Conservation (phyloP, 2,797 vertebrate species). For the Crossoptilon crossoptilon region DNA sequence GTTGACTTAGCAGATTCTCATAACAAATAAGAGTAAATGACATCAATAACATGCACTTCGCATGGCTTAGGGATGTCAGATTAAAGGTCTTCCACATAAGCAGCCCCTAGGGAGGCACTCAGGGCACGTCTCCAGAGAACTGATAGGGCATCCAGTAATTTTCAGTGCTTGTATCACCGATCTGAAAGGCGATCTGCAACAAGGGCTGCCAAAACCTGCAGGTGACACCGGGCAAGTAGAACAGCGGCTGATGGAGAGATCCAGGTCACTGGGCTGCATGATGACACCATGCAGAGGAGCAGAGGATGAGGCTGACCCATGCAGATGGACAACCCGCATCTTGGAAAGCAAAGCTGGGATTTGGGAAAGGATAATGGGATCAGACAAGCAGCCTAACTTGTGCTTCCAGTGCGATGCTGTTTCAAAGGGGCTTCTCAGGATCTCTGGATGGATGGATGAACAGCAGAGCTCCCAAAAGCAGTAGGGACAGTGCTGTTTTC, state of each 20-base stretch:
- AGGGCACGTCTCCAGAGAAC: not conserved
- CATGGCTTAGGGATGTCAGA: not conserved
- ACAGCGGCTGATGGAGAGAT: not conserved
- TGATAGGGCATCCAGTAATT: not conserved
- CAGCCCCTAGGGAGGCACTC: not conserved
- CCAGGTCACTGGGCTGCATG: not conserved
- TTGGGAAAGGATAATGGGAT: not conserved
- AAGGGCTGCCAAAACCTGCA: not conserved
- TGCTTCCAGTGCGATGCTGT: not conserved
- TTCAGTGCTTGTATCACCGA: not conserved
- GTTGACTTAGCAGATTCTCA: not conserved
- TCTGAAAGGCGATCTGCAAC: not conserved
- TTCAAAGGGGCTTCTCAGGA: not conserved
- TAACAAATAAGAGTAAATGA: not conserved
- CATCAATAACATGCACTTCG: not conserved
- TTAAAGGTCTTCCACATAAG: not conserved
- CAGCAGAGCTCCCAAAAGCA: not conserved
- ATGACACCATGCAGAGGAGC: not conserved
- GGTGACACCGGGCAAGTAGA: not conserved
- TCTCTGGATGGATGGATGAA: not conserved
- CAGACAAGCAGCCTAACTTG: not conserved
- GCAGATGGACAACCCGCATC: rapidly evolving
- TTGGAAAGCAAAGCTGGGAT: not conserved
- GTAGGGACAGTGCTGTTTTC: not conserved
- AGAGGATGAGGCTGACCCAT: rapidly evolving